These are phyloP conservation scores for Scrobipalpa atriplicella DNA, from an alignment of 2,888 invertebrate genomes.

Conservation along the genomic window DNA sequence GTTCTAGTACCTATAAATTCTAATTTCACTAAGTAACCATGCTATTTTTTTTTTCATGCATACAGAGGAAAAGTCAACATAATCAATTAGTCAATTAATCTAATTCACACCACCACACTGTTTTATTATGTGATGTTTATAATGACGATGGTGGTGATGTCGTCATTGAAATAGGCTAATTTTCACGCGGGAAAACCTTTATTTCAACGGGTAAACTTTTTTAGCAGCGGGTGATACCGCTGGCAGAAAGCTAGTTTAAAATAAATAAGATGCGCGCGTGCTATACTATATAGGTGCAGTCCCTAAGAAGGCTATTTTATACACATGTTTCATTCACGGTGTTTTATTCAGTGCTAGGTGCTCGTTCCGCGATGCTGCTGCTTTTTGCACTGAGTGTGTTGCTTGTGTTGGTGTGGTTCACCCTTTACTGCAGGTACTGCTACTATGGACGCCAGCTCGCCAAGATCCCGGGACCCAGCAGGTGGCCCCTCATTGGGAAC, in stretches of 20 bases:
- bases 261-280: no score
- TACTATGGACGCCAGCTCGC: slow-evolving; percentile 6
- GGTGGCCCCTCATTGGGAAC: slow-evolving; percentile 14
- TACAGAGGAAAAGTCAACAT: slow-evolving; percentile 22
- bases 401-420: background rate
- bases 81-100: slow-evolving; percentile 21
- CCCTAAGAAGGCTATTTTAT: background rate
- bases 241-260: no score
- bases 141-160: slow-evolving; percentile 57
- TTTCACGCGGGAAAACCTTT: no score
- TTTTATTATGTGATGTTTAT: slow-evolving; percentile 57
- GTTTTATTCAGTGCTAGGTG: background rate
- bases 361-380: background rate
- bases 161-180: no score
- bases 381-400: background rate
- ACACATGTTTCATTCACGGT: background rate
- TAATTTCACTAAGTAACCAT: background rate
- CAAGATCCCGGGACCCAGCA: slow-evolving; percentile 25
- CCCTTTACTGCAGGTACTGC: slow-evolving; percentile 18
- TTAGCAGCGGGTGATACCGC: no score
- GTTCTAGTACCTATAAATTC: background rate
- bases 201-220: no score
- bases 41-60: background rate
- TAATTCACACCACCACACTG: background rate
- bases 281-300: no score